phyloP scores from a whole-genome alignment of 2,113 vertebrate genomes.

The Melanostigma gelatinosum region DNA sequence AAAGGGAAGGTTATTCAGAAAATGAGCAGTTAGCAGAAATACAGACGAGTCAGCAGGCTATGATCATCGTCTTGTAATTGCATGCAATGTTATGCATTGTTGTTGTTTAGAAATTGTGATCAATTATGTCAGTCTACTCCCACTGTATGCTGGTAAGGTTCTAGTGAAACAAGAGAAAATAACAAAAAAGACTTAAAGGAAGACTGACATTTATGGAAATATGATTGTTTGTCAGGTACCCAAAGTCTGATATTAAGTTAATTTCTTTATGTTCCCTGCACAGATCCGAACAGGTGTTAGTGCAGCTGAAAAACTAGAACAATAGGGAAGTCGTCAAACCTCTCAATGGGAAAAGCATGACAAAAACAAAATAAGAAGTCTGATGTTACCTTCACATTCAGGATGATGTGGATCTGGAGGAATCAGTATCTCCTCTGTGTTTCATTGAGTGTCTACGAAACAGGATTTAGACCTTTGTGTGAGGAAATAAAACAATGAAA shows the following conservation, averaged over 20 bases:
- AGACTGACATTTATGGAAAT: background rate
- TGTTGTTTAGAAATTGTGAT: background rate
- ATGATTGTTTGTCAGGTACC: background rate
- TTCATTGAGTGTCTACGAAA: too few relatives aligned
- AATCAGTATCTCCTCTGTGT: too few relatives aligned
- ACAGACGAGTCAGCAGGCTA: background rate
- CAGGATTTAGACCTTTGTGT: too few relatives aligned
- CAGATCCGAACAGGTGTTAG: background rate
- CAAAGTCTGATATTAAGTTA: background rate
- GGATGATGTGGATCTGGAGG: too few relatives aligned
- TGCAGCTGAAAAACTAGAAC: background rate
- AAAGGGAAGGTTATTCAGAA: background rate
- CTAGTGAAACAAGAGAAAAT: background rate
- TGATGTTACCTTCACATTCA: background rate
- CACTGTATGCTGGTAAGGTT: too few relatives aligned
- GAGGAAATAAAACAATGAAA: too few relatives aligned
- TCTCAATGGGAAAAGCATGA: background rate
- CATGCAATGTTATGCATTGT: background rate
- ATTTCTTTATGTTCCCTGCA: background rate
- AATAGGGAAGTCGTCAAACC: background rate
- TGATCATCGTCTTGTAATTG: background rate
- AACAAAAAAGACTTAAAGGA: background rate
- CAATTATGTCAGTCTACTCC: too few relatives aligned
- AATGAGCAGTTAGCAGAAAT: background rate
- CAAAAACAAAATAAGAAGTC: too few relatives aligned